Percentiles rank a stretch among this genome's conserved stretches.
Evolutionary conservation across 2,888 invertebrate genomes (phyloP).

Genomic region (Stenchaetothrips biformis): DNA sequence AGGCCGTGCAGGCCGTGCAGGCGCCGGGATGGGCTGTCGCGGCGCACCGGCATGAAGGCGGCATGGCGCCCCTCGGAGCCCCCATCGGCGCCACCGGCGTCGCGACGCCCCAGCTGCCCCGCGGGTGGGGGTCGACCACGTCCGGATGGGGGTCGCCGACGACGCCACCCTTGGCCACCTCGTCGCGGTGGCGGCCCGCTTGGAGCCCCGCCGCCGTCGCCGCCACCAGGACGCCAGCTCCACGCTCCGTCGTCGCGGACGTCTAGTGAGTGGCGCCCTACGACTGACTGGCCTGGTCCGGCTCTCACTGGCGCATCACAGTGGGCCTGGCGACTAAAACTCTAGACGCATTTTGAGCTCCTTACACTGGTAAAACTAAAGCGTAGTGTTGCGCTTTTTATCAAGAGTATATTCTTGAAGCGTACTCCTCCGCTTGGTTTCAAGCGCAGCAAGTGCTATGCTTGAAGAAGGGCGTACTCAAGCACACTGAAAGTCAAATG

Average conservation of each 20-base stretch:
- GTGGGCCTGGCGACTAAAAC: no score
- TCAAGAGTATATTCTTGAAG: no score
- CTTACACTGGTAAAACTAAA: no score
- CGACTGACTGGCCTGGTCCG: no score
- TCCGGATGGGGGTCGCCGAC: background rate
- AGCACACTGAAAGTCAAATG: no score
- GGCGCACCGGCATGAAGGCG: background rate
- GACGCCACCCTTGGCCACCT: background rate
- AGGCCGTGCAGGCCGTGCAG: no score
- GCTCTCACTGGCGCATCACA: no score
- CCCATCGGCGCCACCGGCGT: background rate
- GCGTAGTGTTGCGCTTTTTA: no score
- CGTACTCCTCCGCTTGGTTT: no score
- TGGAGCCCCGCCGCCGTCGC: background rate
- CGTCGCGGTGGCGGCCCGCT: background rate
- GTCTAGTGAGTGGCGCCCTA: background rate
- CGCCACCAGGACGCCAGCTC: background rate
- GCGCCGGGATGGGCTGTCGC: background rate
- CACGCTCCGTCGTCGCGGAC: background rate
- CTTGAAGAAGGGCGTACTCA: no score
- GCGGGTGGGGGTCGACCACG: constrained; percentile 9
- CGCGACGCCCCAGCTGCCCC: background rate
- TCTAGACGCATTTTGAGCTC: no score
- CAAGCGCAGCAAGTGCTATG: no score
- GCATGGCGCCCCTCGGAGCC: background rate